A percentile compares a stretch with the other conserved stretches of the same genome.
Evolutionary conservation across 2,797 vertebrate species (phyloP).

Genomic region (Propithecus deckenii): DNA sequence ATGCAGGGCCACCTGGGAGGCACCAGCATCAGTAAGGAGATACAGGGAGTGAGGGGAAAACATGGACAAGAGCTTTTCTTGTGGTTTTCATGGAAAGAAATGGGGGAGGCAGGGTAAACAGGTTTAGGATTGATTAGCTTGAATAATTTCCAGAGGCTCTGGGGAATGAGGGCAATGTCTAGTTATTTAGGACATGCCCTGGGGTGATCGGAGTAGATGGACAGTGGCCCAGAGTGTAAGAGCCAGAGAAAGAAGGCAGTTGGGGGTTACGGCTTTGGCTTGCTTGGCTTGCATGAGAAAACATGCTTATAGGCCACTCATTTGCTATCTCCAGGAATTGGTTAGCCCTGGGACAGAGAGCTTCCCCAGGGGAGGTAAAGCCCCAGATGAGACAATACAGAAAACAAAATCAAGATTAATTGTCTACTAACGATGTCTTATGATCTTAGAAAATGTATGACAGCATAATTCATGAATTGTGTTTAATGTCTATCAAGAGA

Average conservation of each 20-base stretch:
- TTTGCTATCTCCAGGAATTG: not conserved
- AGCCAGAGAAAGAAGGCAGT: not conserved
- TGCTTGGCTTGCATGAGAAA: not conserved
- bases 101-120: not conserved
- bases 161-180: too few species aligned
- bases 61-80: not conserved
- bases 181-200: not conserved
- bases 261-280: not conserved
- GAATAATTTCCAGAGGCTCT: not conserved
- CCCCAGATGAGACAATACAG: not conserved
- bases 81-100: not conserved
- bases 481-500: not conserved
- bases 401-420: not conserved
- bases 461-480: not conserved
- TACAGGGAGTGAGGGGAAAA: not conserved
- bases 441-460: not conserved
- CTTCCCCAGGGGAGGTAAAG: not conserved
- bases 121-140: not conserved
- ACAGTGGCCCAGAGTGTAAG: not conserved
- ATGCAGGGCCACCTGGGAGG: fast-evolving
- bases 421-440: not conserved
- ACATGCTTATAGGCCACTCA: not conserved
- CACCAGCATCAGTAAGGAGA: not conserved
- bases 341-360: not conserved
- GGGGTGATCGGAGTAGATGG: not conserved